Base-by-base conservation (phyloP, 35 echinoderm and acorn worm species). In the Holothuria glaberrima region DNA sequence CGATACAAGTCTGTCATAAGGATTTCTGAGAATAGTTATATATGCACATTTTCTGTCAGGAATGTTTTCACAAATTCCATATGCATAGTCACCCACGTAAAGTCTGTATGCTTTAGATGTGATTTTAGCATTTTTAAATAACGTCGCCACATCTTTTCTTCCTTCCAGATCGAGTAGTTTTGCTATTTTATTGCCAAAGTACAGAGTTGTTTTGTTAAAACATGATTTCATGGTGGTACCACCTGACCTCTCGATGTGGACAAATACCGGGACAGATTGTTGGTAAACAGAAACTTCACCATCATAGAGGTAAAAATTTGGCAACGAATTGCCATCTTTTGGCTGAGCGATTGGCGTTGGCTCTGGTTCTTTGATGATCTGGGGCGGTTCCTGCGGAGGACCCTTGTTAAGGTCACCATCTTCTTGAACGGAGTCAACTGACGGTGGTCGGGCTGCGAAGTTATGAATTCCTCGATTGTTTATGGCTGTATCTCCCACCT, bases 381-480 rank as follows among this genome's bases (percentile, higher is more conserved):
- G 14, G 9, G 66, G 54, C 0, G 30, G 46, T 7, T 30, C 80
- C 30, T 14, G 6, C 61, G 27, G 26, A 32, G 26, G 12, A 28
- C 46, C 46, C 3, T 84, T 35, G 14, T 38, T 33, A 18, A n/a
- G 20, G 13, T 19, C 80, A 33, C 19, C 22, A 7, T 25, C 46
- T 30, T 48, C 59, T 59, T 82, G 21, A n/a, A 36, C 32, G 61
- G 34, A 30, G 0, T 30, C 46, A 36, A 54, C 46, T 19, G 41
- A 20, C 28, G 33, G 46, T 84, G 24, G 66, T 33, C 58, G 46
- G 17, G 57, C 57, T 58, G 6, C 29, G 5, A 29, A 61, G 17
- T 27, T 69, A 84, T 84, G 80, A 14, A 84, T 84, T 63, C 61
- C 80, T 31, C 80, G 25, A 38, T 84, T 84, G 56, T 84, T 84